Evolutionary conservation across 2,797 vertebrate genomes (phyloP).

Genomic region (Enteromius trimaculatus): DNA sequence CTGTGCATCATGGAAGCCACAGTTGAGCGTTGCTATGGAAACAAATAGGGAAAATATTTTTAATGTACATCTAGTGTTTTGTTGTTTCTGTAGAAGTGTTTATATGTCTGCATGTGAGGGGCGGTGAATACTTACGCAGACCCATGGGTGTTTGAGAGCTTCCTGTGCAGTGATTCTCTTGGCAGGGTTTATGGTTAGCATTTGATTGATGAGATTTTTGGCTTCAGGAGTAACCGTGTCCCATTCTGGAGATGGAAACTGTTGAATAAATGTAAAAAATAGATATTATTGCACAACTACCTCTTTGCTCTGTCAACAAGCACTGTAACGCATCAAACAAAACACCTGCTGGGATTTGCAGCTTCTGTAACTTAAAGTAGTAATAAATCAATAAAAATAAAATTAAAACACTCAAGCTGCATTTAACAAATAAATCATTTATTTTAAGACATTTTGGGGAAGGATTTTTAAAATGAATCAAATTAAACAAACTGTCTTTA

Average conservation of each 20-base stretch:
- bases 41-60: conserved; percentile 8
- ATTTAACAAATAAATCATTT: too few relatives aligned
- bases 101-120: background rate
- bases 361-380: background rate
- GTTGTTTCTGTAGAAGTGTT: background rate
- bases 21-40: conserved; percentile 92
- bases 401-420: too few relatives aligned
- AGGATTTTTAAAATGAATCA: background rate
- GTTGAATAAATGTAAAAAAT: background rate
- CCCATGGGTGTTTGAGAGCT: conserved; percentile 97
- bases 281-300: background rate
- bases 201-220: conserved; percentile 99
- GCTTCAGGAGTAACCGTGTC: conserved; percentile 97
- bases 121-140: conserved; percentile 89
- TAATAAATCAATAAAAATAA: too few relatives aligned
- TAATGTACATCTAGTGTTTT: background rate
- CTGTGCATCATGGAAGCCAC: conserved; percentile 99
- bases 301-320: background rate
- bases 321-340: background rate
- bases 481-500: background rate
- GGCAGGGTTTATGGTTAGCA: conserved; percentile 96
- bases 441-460: too few relatives aligned
- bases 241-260: conserved; percentile 98
- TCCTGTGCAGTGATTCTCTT: conserved; percentile 97
- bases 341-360: background rate